Conservation (phyloP, 2,888 invertebrate genomes). For the Acleris cristana region DNA sequence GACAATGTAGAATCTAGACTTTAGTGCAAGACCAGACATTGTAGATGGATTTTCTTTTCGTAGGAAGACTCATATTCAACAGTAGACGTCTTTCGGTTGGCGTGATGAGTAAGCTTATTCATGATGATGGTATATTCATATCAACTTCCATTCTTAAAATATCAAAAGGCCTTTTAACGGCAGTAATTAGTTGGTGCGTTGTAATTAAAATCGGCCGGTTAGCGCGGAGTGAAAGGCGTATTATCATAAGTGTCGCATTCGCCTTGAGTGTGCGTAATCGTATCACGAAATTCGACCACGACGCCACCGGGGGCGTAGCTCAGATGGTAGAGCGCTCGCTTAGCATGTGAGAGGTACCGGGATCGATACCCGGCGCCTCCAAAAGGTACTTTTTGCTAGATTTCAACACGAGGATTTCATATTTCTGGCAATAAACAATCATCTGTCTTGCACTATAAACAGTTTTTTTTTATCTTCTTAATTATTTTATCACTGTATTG, state of each 20-base stretch:
- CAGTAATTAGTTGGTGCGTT: background rate
- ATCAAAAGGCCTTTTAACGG: background rate
- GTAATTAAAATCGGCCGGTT: background rate
- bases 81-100: no score
- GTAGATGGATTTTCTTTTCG: no score
- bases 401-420: no score
- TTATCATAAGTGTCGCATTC: no score
- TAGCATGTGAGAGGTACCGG: slow-evolving; percentile 84
- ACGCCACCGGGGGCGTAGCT: slow-evolving; percentile 75
- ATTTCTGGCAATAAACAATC: no score
- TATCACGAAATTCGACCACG: slow-evolving; percentile 15
- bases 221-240: slow-evolving; percentile 10
- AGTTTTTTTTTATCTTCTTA: no score
- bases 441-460: no score
- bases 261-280: background rate
- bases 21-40: no score
- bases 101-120: no score
- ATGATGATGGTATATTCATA: background rate
- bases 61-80: no score
- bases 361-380: slow-evolving; percentile 84
- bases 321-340: slow-evolving; percentile 85
- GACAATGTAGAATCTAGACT: no score
- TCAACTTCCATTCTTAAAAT: background rate
- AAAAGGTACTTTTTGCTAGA: slow-evolving; percentile 44
- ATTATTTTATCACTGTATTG: no score